Evolutionary conservation across 2,113 vertebrate genomes (phyloP).

Genomic region (Notarius quadriscutis): DNA sequence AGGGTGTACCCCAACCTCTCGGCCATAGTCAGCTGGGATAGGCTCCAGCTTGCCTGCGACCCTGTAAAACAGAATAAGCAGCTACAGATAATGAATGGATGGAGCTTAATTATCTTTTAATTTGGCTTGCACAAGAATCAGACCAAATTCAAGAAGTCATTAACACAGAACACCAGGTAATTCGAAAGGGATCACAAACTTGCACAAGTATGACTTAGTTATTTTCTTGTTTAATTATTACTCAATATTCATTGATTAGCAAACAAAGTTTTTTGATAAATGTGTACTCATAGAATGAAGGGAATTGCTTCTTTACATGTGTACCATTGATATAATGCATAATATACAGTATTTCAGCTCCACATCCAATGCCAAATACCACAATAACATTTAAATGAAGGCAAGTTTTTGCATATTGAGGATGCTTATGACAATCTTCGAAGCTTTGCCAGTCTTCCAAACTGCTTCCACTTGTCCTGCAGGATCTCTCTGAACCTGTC

Average conservation of each 20-base stretch:
- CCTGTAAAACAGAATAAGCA: too few relatives aligned
- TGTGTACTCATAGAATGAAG: neutral
- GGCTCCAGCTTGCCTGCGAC: too few relatives aligned
- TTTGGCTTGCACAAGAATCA: too few relatives aligned
- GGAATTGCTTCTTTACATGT: neutral
- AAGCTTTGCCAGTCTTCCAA: conserved; percentile 17
- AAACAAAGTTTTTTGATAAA: neutral
- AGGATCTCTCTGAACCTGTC: conserved; percentile 85
- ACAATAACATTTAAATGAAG: neutral
- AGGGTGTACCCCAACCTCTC: too few relatives aligned
- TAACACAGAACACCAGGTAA: neutral
- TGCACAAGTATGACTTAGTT: neutral
- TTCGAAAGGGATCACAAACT: neutral
- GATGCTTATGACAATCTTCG: neutral
- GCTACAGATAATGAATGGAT: too few relatives aligned
- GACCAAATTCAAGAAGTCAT: too few relatives aligned
- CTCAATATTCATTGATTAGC: neutral
- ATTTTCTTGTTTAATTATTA: neutral
- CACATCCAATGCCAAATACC: neutral
- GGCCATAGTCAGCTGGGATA: too few relatives aligned
- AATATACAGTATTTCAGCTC: neutral
- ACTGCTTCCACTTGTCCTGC: conserved; percentile 59
- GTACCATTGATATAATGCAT: neutral
- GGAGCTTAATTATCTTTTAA: too few relatives aligned
- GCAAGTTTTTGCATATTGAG: neutral